Evolutionary conservation across 1,140 invertebrate genomes (phyloP).

Genomic region (Teleopsis dalmanni): DNA sequence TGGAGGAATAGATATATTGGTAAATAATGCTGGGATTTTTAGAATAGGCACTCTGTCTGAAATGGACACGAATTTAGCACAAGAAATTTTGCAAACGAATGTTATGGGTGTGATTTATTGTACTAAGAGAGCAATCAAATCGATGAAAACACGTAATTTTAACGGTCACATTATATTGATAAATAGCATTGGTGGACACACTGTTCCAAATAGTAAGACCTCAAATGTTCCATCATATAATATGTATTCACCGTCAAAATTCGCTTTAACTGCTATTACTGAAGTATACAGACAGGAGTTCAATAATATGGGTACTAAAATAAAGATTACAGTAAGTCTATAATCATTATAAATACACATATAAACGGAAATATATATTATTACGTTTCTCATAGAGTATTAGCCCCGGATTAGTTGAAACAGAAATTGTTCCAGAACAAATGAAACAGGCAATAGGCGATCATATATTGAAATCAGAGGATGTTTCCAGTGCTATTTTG

Average conservation of each 20-base stretch:
- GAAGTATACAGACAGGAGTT: conserved; percentile 59
- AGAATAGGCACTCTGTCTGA: conserved; percentile 38
- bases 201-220: conserved; percentile 29
- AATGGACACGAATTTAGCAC: conserved; percentile 41
- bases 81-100: conserved; percentile 58
- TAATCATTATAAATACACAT: too few relatives aligned
- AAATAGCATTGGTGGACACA: conserved; percentile 54
- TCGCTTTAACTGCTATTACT: conserved; percentile 58
- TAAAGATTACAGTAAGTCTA: conserved; percentile 59
- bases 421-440: conserved; percentile 41
- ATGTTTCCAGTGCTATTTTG: conserved; percentile 10
- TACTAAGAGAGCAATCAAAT: conserved; percentile 56
- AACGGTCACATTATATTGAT: conserved; percentile 66
- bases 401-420: conserved; percentile 52
- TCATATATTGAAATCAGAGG: conserved; percentile 7
- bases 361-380: too few relatives aligned
- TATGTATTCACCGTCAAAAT: conserved; percentile 61
- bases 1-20: conserved; percentile 60
- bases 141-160: conserved; percentile 57
- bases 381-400: conserved; percentile 45
- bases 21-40: conserved; percentile 66
- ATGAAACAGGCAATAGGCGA: not conserved
- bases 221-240: conserved; percentile 37
- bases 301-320: conserved; percentile 48
- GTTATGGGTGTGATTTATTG: conserved; percentile 59